These are phyloP conservation scores for Drosophila lini DNA, from an alignment of 1,140 invertebrate species.

Conservation along the genomic window DNA sequence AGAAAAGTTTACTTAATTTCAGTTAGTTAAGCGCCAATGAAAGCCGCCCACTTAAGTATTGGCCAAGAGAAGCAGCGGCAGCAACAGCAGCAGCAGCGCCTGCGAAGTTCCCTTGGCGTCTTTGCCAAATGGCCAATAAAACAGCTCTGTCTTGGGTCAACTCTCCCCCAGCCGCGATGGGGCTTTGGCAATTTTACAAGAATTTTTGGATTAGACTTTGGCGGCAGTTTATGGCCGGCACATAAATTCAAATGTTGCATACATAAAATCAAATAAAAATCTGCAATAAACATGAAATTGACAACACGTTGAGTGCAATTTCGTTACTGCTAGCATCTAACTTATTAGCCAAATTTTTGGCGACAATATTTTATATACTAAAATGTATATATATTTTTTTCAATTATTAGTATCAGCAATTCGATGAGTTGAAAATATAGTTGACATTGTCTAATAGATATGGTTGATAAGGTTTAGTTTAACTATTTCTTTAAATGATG, in stretches of 20 bases:
- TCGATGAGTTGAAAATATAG: conserved; percentile 28
- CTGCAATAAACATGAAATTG: conserved; percentile 80
- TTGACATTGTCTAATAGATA: background rate
- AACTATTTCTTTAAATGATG: too few species aligned
- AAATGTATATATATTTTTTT: background rate
- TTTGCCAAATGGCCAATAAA: conserved; percentile 77
- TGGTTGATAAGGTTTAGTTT: background rate
- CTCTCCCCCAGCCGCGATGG: conserved; percentile 5
- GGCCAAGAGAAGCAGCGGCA: conserved; percentile 47
- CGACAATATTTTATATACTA: conserved; percentile 7
- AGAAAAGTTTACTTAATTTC: conserved; percentile 83
- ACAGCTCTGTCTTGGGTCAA: conserved; percentile 52
- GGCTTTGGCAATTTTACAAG: conserved; percentile 65
- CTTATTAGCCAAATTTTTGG: conserved; percentile 39
- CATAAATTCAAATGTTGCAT: conserved; percentile 73
- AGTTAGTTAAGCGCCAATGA: conserved; percentile 81
- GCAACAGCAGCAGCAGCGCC: background rate
- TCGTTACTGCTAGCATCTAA: background rate
- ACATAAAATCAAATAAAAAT: conserved; percentile 80
- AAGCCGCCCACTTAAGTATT: conserved; percentile 79
- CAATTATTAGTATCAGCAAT: background rate
- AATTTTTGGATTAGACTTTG: conserved; percentile 73
- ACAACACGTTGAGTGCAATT: conserved; percentile 67
- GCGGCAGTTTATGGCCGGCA: conserved; percentile 61
- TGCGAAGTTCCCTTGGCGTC: conserved; percentile 31